Evolutionary conservation across 2,888 invertebrate genomes (phyloP).

Genomic region (Temnothorax ravouxi): DNA sequence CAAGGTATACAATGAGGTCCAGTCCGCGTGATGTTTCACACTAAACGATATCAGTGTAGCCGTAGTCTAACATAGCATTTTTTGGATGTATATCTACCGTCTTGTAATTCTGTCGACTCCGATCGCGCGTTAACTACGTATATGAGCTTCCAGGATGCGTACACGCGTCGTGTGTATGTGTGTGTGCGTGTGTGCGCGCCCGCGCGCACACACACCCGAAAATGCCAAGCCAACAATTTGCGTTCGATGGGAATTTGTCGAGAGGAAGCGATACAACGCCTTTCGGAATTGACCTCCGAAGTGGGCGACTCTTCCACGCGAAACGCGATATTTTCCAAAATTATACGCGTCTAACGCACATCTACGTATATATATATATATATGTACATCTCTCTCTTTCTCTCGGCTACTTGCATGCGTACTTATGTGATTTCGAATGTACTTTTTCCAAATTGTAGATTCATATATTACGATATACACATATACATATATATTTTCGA

Average conservation of each 20-base stretch:
- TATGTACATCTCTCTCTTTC: not conserved
- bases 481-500: constrained; percentile 69
- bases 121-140: constrained; percentile 74
- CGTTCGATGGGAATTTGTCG: constrained; percentile 44
- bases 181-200: not conserved
- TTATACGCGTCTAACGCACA: not conserved
- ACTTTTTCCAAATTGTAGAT: constrained; percentile 65
- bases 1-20: constrained; percentile 81
- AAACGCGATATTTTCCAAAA: constrained; percentile 15
- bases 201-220: constrained; percentile 65
- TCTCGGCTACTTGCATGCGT: constrained; percentile 23
- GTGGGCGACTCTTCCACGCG: constrained; percentile 13
- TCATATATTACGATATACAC: constrained; percentile 23
- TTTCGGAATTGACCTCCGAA: constrained; percentile 47
- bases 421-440: constrained; percentile 60
- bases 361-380: not conserved
- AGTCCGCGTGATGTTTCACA: constrained; percentile 76
- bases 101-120: constrained; percentile 72
- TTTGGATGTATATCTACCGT: constrained; percentile 77
- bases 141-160: constrained; percentile 81
- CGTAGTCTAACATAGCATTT: constrained; percentile 79
- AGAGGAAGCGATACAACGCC: constrained; percentile 16
- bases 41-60: constrained; percentile 83
- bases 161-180: too few species aligned
- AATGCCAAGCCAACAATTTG: constrained; percentile 80